Evolutionary conservation across 2,113 vertebrate species (phyloP).

Genomic region (Centropus bengalensis): DNA sequence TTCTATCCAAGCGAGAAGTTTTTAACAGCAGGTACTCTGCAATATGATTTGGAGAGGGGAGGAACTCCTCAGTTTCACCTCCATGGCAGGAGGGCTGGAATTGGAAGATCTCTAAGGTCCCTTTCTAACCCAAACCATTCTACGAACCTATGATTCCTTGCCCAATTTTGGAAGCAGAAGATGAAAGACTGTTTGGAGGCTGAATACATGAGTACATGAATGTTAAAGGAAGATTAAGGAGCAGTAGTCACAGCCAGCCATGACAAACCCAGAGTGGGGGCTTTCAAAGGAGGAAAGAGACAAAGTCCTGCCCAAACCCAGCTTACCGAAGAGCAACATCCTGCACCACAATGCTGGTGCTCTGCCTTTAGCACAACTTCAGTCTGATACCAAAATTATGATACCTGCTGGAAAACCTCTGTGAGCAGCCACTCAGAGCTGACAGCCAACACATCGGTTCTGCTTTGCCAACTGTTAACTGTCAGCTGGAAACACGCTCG

Average conservation of each 20-base stretch:
- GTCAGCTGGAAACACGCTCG: neutral
- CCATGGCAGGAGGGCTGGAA: too few relatives aligned
- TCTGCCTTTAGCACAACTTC: neutral
- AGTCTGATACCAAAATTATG: neutral
- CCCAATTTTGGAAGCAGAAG: neutral
- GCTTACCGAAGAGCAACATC: neutral
- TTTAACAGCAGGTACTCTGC: neutral
- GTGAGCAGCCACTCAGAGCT: neutral
- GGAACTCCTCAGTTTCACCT: too few relatives aligned
- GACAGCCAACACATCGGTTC: neutral
- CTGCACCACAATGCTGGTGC: neutral
- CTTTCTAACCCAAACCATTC: too few relatives aligned
- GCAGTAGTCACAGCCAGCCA: neutral
- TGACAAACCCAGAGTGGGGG: neutral
- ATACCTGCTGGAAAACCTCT: neutral
- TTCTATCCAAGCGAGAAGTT: neutral
- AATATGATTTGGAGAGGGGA: too few relatives aligned
- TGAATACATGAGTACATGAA: rapidly evolving
- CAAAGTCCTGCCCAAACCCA: neutral
- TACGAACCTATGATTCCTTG: neutral
- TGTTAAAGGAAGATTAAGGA: rapidly evolving
- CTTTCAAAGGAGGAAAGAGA: neutral
- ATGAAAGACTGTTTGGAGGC: neutral
- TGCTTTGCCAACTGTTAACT: neutral
- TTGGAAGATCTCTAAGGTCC: too few relatives aligned